Percentiles rank a stretch among this genome's conserved stretches.
phyloP scores from a whole-genome alignment of 2,797 vertebrate genomes.

The Florisuga fusca region DNA sequence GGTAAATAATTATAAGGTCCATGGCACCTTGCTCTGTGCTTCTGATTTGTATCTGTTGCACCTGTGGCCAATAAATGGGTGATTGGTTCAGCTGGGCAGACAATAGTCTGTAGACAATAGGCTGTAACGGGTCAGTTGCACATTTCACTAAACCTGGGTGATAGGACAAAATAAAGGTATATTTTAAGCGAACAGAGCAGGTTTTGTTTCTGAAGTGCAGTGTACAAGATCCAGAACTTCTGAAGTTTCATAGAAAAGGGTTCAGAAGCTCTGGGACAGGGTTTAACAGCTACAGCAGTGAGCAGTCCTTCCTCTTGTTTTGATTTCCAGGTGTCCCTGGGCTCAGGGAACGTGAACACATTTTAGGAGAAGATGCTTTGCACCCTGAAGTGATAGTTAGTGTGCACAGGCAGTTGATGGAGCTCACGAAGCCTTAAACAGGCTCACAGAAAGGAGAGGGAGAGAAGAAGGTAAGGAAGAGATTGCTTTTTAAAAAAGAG shows the following conservation, averaged over 20 bases:
- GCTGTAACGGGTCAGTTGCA: accelerated
- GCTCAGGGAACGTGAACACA: accelerated
- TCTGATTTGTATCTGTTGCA: background rate
- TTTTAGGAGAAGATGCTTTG: background rate
- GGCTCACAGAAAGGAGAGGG: accelerated
- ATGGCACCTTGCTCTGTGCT: background rate
- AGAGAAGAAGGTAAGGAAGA: background rate
- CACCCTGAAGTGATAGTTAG: accelerated
- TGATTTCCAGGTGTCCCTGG: accelerated
- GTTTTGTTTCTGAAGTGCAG: background rate
- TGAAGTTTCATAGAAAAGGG: accelerated
- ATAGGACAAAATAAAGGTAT: background rate
- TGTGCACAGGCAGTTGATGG: accelerated
- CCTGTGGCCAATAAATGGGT: accelerated
- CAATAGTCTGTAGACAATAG: too few species aligned
- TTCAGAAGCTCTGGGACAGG: background rate
- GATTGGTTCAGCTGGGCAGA: background rate
- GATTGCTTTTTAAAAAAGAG: accelerated
- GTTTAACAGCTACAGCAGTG: accelerated
- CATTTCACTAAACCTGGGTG: accelerated
- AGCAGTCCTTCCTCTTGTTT: too few species aligned
- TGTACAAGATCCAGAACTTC: accelerated
- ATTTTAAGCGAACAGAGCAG: background rate
- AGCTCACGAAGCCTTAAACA: background rate
- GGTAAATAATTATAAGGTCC: background rate